These are phyloP conservation scores for Tiaroga cobitis DNA, from an alignment of 2,797 vertebrate genomes.

Conservation along the genomic window DNA sequence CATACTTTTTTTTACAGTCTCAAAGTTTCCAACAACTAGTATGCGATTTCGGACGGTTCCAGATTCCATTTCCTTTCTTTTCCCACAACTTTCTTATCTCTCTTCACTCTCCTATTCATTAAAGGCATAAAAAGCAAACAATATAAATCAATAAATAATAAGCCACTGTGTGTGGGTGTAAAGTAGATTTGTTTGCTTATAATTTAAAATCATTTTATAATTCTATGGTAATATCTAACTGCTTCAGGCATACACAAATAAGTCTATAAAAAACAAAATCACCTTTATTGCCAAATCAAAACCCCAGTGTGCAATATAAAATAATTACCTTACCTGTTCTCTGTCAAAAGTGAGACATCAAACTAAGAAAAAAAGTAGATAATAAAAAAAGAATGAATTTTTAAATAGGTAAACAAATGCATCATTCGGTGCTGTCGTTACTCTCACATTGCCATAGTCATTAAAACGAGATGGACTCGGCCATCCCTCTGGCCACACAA, in stretches of 20 bases:
- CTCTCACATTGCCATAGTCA: constrained; percentile 17
- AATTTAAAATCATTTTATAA: constrained; percentile 8
- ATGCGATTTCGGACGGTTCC: not conserved
- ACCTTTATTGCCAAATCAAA: constrained; percentile 26
- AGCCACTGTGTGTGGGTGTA: not conserved
- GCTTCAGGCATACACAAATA: constrained; percentile 35
- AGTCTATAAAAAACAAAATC: constrained; percentile 9
- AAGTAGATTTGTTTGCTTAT: constrained; percentile 7
- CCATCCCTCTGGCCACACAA: constrained; percentile 31
- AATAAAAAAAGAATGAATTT: constrained; percentile 24
- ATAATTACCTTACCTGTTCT: constrained; percentile 34
- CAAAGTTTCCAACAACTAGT: not conserved
- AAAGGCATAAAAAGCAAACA: constrained; percentile 14
- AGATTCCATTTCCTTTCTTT: not conserved
- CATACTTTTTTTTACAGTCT: not conserved
- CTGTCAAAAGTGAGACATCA: constrained; percentile 23
- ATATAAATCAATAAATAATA: not conserved
- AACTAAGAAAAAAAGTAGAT: constrained; percentile 11
- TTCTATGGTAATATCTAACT: constrained; percentile 2
- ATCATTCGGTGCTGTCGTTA: constrained; percentile 19
- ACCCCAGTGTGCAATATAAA: constrained; percentile 17
- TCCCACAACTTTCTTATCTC: not conserved
- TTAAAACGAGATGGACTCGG: constrained; percentile 33
- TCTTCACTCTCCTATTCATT: not conserved
- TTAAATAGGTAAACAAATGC: constrained; percentile 36